Base-by-base conservation (phyloP, 2,113 vertebrate species). In the Aythya baeri region DNA sequence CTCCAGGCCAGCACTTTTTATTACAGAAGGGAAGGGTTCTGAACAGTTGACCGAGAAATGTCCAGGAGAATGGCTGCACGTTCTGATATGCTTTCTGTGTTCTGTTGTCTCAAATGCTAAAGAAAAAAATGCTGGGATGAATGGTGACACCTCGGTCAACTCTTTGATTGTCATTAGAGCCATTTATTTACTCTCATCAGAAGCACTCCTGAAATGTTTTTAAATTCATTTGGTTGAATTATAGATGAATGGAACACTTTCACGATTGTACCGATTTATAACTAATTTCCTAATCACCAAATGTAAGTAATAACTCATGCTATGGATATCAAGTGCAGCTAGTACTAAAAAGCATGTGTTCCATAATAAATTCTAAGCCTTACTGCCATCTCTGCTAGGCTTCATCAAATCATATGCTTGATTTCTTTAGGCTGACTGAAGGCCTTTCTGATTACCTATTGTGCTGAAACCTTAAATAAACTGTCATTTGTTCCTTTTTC, bases 161-260 rank as follows among this genome's bases (percentile, higher is more conserved):
- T 32, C 36, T 78, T 62, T 94, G 79, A 72, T 91, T 88, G 83
- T 84, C 80, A 84, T 93, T 89, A 65, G 34, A 93, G 54, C 31
- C 76, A 73, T 68, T 90, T 96, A 90, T 94, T 96, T 96, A 86
- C 89, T 63, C 68, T 94, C 90, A 90, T 95, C 80, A 93, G 80
- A 78, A 93, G 73, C 85, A 84, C 88, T 93, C 84, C 54, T 88
- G 68, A 93, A 86, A 86, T 94, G 86, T 90, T 95, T 96, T 97
- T 84, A 78, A 71, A 90, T 94, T 93, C 13, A 61, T 96, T 93
- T 96, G 66, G 52, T 77, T 88, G 88, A 78, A 83, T 94, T 96
- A 78, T 57, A 91, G 85, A 81, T 90, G 29, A 96, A 91, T 86
- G 41, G 58, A 90, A 91, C 91, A 57, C 88, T 94, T 96, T 66